These are phyloP conservation scores for Cryptocephalus primarius DNA, from an alignment of 2,888 invertebrate genomes.

Conservation along the genomic window DNA sequence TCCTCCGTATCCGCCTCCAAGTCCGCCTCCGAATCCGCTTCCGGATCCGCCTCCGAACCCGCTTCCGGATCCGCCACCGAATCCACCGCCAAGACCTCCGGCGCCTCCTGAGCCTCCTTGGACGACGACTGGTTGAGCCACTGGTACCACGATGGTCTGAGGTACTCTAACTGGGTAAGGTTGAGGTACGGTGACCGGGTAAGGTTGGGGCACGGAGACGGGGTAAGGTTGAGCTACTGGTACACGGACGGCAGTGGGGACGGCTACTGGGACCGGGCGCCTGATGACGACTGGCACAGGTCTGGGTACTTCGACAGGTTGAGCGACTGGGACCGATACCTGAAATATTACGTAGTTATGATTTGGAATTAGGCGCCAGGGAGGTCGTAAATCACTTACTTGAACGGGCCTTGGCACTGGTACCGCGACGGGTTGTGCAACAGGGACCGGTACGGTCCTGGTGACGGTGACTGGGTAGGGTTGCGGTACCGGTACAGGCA, in stretches of 20 bases:
- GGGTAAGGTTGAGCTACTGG: slow-evolving; percentile 36
- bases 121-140: slow-evolving; percentile 20
- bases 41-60: slow-evolving; percentile 14
- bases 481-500: slow-evolving; percentile 32
- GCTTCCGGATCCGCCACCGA: slow-evolving; percentile 11
- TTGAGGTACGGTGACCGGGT: slow-evolving; percentile 44
- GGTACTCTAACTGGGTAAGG: slow-evolving; percentile 36
- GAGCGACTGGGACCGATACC: slow-evolving; percentile 22
- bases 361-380: not conserved
- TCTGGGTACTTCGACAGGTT: slow-evolving; percentile 18
- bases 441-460: slow-evolving; percentile 42
- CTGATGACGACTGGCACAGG: slow-evolving; percentile 22
- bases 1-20: slow-evolving; percentile 11
- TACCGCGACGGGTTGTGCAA: slow-evolving; percentile 43
- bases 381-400: slow-evolving; percentile 7
- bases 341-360: slow-evolving; percentile 2
- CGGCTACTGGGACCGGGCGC: slow-evolving; percentile 25
- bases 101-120: slow-evolving; percentile 19
- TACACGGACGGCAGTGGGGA: slow-evolving; percentile 40
- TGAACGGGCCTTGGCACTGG: slow-evolving; percentile 39
- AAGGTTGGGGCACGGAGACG: slow-evolving; percentile 43
- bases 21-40: slow-evolving; percentile 12
- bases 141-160: slow-evolving; percentile 23
- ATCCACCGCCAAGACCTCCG: slow-evolving; percentile 12
- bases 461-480: slow-evolving; percentile 34